Percentiles rank a stretch among this genome's conserved stretches.
These are phyloP conservation scores for Trididemnum clinides DNA, from an alignment of 23 tunicate genomes.

Conservation along the genomic window DNA sequence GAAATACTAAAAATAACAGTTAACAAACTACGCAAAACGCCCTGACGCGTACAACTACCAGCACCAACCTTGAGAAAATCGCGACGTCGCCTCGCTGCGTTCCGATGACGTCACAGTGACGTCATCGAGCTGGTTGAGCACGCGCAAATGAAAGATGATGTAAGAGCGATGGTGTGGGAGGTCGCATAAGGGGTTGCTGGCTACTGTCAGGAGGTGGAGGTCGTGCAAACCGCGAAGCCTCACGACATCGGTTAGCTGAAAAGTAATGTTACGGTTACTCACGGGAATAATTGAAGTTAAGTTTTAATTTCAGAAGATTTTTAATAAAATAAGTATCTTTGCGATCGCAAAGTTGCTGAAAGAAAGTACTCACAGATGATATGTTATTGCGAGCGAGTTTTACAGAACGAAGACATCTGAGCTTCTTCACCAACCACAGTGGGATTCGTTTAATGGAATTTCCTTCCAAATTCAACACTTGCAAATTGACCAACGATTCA, in stretches of 20 bases:
- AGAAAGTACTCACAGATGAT: conserved; percentile 68
- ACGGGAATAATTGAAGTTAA: neutral
- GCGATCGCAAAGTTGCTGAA: neutral
- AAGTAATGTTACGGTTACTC: too few species aligned
- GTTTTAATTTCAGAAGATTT: neutral
- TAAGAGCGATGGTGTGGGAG: conserved; percentile 81
- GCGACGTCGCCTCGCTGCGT: conserved; percentile 52
- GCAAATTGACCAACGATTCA: conserved; percentile 72
- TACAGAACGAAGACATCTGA: conserved; percentile 57
- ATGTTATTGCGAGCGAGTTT: conserved; percentile 76
- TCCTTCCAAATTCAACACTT: conserved; percentile 72
- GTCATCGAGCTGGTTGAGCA: conserved; percentile 74
- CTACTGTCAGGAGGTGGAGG: conserved; percentile 63
- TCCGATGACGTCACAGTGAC: conserved; percentile 51
- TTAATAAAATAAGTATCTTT: neutral
- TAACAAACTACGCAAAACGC: too few species aligned
- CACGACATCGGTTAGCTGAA: conserved; percentile 78
- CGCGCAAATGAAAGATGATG: conserved; percentile 81
- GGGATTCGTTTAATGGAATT: conserved; percentile 83
- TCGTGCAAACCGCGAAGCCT: conserved; percentile 78
- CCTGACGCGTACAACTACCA: too few species aligned
- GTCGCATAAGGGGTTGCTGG: conserved; percentile 82
- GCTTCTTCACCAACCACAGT: conserved; percentile 80
- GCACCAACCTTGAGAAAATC: conserved; percentile 98
- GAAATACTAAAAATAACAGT: too few species aligned